phyloP scores from a whole-genome alignment of 2,797 vertebrate genomes.

The Rachycentron canadum region DNA sequence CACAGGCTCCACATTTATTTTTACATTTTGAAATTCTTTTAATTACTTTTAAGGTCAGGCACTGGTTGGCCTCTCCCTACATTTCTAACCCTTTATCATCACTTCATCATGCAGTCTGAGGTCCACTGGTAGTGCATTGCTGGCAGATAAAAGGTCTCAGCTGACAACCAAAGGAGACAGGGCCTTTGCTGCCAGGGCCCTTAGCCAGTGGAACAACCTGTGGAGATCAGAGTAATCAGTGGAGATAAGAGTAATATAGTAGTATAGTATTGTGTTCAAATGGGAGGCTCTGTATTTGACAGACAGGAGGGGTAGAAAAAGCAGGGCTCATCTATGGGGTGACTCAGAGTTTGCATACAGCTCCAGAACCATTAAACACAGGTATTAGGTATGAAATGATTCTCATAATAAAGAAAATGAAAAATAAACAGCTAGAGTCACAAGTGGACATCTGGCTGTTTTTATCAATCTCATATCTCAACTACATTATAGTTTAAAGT shows the following conservation, averaged over 20 bases:
- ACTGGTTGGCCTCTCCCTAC: neutral
- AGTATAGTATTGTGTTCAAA: slow-evolving; percentile 3
- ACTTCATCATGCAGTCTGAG: too few species aligned
- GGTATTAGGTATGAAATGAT: neutral
- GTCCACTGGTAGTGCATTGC: too few species aligned
- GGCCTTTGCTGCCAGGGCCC: too few species aligned
- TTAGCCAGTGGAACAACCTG: too few species aligned
- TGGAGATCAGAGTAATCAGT: too few species aligned
- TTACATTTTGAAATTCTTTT: neutral
- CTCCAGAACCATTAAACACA: neutral
- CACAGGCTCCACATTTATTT: neutral
- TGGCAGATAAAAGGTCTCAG: too few species aligned
- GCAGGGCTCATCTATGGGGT: neutral
- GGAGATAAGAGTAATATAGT: too few species aligned
- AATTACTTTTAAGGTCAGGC: neutral
- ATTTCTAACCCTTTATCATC: too few species aligned
- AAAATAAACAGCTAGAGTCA: neutral
- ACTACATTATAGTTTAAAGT: neutral
- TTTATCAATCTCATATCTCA: neutral
- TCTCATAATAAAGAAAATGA: neutral
- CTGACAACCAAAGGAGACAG: too few species aligned
- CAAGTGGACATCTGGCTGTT: neutral
- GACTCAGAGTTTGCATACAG: neutral
- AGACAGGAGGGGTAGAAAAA: neutral
- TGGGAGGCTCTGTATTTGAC: neutral